Percentiles rank a stretch among this genome's conserved stretches.
phyloP scores from a whole-genome alignment of 2,797 vertebrate genomes.

The Sparus aurata region DNA sequence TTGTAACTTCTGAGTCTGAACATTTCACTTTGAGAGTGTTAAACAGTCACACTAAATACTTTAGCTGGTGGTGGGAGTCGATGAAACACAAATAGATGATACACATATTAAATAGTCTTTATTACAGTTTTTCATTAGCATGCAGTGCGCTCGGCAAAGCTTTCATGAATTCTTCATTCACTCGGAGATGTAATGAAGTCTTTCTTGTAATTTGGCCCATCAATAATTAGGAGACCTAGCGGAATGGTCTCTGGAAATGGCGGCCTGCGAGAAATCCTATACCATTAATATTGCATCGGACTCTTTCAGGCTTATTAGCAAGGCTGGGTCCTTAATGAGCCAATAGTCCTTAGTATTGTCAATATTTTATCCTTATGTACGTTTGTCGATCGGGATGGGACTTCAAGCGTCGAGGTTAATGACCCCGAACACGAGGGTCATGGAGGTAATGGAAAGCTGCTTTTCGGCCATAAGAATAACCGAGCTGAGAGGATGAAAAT shows the following conservation, averaged over 20 bases:
- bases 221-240: slow-evolving; percentile 82
- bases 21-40: slow-evolving; percentile 39
- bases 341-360: slow-evolving; percentile 75
- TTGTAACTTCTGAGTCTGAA: slow-evolving; percentile 21
- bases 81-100: slow-evolving; percentile 51
- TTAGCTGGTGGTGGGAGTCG: slow-evolving; percentile 20
- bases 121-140: slow-evolving; percentile 71
- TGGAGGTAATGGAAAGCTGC: slow-evolving; percentile 25
- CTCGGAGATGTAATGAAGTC: slow-evolving; percentile 80
- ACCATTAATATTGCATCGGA: slow-evolving; percentile 84
- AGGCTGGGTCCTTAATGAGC: slow-evolving; percentile 74
- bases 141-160: slow-evolving; percentile 53
- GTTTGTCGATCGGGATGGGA: slow-evolving; percentile 58
- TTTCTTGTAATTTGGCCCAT: slow-evolving; percentile 82
- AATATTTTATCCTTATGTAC: slow-evolving; percentile 80
- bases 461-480: slow-evolving; percentile 31
- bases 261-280: slow-evolving; percentile 74
- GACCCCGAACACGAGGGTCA: slow-evolving; percentile 52
- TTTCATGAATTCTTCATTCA: slow-evolving; percentile 82
- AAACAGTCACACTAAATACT: slow-evolving; percentile 38
- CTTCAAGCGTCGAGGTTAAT: slow-evolving; percentile 57
- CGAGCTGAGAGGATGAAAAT: slow-evolving; percentile 14
- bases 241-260: slow-evolving; percentile 80
- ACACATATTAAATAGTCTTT: slow-evolving; percentile 52
- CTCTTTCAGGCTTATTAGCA: slow-evolving; percentile 79